Conservation (phyloP, 2,113 vertebrate genomes). For the Aleadryas rufinucha region DNA sequence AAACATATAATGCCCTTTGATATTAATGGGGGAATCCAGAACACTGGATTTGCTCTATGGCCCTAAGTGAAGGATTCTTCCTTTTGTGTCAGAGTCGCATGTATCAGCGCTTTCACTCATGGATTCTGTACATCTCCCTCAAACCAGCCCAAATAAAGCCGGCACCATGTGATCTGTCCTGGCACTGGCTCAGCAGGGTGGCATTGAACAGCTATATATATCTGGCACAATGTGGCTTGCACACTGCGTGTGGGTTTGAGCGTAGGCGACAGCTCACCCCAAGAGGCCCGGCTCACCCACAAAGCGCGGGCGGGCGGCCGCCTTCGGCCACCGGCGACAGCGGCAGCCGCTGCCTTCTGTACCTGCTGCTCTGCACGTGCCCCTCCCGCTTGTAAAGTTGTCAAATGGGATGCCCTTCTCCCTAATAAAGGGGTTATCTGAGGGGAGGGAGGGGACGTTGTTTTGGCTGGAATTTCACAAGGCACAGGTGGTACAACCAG, state of each 20-base stretch:
- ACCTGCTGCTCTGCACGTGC: neutral
- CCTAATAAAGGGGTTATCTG: slow-evolving; percentile 61
- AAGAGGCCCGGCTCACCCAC: neutral
- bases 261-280: neutral
- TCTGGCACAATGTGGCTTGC: slow-evolving; percentile 52
- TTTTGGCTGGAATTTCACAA: slow-evolving; percentile 83
- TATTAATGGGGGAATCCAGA: neutral
- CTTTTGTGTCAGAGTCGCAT: slow-evolving; percentile 31
- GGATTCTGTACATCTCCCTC: slow-evolving; percentile 53
- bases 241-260: neutral
- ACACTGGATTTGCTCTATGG: neutral
- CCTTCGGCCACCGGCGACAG: neutral
- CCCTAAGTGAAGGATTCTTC: slow-evolving; percentile 45
- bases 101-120: slow-evolving; percentile 46
- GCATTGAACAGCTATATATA: slow-evolving; percentile 62
- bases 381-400: slow-evolving; percentile 34
- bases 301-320: neutral
- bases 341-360: neutral
- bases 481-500: slow-evolving; percentile 83
- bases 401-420: slow-evolving; percentile 64
- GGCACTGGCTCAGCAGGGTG: slow-evolving; percentile 58
- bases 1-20: neutral
- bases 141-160: slow-evolving; percentile 58
- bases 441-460: slow-evolving; percentile 76
- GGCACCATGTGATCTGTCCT: slow-evolving; percentile 23